Conservation (phyloP, 2,113 vertebrate genomes). For the Octodon degus region DNA sequence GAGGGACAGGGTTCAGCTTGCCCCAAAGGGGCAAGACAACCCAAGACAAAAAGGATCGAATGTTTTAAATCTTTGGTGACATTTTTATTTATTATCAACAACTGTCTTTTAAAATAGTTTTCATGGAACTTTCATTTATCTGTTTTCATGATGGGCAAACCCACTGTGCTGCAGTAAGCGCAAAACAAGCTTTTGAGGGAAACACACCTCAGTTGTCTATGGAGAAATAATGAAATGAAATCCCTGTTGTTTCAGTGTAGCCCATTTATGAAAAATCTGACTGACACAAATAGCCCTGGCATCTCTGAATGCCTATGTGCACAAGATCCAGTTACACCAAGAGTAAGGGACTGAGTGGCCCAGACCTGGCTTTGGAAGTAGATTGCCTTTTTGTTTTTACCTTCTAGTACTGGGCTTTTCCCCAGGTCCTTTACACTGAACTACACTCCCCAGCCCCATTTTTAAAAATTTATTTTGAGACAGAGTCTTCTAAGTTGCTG, state of each 20-base stretch:
- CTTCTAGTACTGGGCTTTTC: not conserved
- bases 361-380: not conserved
- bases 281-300: not conserved
- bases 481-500: not conserved
- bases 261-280: too few relatives aligned
- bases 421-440: not conserved
- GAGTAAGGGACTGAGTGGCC: not conserved
- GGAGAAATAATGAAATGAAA: not conserved
- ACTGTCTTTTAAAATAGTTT: constrained; percentile 7
- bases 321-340: not conserved
- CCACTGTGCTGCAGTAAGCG: not conserved
- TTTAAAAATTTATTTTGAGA: not conserved
- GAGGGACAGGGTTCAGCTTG: not conserved
- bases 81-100: not conserved
- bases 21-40: not conserved
- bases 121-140: not conserved
- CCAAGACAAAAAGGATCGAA: not conserved
- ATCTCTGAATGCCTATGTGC: too few relatives aligned
- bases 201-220: not conserved
- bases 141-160: not conserved
- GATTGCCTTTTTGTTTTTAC: accelerated
- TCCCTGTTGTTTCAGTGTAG: not conserved
- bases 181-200: not conserved
- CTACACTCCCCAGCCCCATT: not conserved
- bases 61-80: not conserved